Percentiles rank a stretch among this genome's conserved stretches.
Evolutionary conservation across 2,113 vertebrate genomes (phyloP).

Genomic region (Etheostoma cragini): DNA sequence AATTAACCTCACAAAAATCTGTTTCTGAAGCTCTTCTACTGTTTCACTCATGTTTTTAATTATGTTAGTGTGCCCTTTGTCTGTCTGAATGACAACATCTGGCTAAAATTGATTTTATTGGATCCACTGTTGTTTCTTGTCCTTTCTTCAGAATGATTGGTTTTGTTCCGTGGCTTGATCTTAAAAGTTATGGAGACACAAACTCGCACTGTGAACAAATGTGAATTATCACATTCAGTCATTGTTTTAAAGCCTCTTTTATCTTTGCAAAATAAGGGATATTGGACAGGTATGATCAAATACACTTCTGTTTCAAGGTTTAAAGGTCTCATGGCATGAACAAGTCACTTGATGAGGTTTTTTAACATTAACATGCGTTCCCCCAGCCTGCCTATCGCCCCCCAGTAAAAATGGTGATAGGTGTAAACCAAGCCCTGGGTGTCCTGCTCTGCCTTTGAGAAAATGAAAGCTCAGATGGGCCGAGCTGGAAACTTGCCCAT

Average conservation of each 20-base stretch:
- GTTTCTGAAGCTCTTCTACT: background rate
- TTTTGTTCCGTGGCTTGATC: slow-evolving; percentile 25
- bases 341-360: too few species aligned
- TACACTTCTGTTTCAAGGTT: slow-evolving; percentile 23
- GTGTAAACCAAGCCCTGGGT: too few species aligned
- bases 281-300: slow-evolving; percentile 7
- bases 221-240: slow-evolving; percentile 15
- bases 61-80: background rate
- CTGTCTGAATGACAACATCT: background rate
- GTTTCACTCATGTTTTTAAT: background rate
- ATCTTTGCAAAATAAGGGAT: slow-evolving; percentile 28
- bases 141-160: background rate
- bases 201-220: background rate
- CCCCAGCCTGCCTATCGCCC: too few species aligned
- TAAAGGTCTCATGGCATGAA: background rate
- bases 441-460: too few species aligned
- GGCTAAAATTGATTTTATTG: background rate
- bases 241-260: slow-evolving; percentile 20
- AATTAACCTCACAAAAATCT: background rate
- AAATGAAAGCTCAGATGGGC: too few species aligned
- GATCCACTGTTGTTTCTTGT: slow-evolving; percentile 14
- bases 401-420: too few species aligned
- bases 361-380: too few species aligned
- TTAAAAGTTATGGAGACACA: slow-evolving; percentile 16
- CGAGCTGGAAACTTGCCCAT: too few species aligned